Base-by-base conservation (phyloP, 2,797 vertebrate species). In the Melanotaenia pygmaea region DNA sequence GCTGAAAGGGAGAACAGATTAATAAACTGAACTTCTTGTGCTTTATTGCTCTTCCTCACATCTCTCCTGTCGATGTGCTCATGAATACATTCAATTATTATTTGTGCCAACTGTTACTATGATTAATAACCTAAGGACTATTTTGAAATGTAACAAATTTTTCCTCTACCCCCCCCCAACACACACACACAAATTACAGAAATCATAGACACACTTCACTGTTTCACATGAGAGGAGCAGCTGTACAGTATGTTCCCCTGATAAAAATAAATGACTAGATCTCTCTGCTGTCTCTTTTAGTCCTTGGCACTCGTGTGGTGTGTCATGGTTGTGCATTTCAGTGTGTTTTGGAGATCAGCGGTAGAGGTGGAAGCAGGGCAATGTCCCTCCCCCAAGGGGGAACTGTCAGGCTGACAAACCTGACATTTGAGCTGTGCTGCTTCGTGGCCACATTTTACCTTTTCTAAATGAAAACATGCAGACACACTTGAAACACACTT, bases 351-450 rank as follows among this genome's bases (percentile, higher is more conserved):
- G 30, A 70, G 79, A 82, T 79, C 64, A 74, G 65, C 72, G 70
- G 35, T 79, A 22, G 68, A 72, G 70, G 68, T 50, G 68, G 81
- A 74, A 76, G 66, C 8, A 1, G 26, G 63, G 72, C 67, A 70
- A 50, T 22, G 4, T 75, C 67, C 85, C 28, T 30, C 34, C 90
- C 76, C 14, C 7, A 40, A 68, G 86, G 89, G 64, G 59, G 74
- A 83, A 71, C 83, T 87, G 81, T 85, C 86, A 89, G 72, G 83
- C 79, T 87, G 90, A 90, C 83, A 91, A 82, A 86, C 76, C 73
- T 92, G 92, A 88, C 90, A 92, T 94, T 94, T 91, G 82, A 85
- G 82, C 82, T 67, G 60, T 30, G 54, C 75, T 77, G 76, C 68
- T 8, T 34, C 82, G 81, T 82, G 82, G 66, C 88, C 80, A 86